Percentiles rank a stretch among this genome's conserved stretches.
These are phyloP conservation scores for Heteromurus nitidus DNA, from an alignment of 2,888 invertebrate species.

Conservation along the genomic window DNA sequence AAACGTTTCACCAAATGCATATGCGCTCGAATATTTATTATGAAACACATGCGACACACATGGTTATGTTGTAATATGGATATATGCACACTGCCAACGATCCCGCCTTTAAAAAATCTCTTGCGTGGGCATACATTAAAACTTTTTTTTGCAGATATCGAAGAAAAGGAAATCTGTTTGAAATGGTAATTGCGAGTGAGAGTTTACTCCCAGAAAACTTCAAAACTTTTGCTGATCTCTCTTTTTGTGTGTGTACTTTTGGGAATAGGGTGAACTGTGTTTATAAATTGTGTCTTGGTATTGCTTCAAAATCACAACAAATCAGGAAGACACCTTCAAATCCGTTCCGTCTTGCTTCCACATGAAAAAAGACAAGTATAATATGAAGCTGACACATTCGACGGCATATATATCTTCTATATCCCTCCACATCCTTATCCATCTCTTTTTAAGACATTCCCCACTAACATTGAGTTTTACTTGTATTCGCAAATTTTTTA, in stretches of 20 bases:
- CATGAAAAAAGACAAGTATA: no score
- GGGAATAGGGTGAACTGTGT: background rate
- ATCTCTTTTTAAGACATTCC: no score
- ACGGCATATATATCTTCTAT: no score
- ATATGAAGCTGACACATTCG: no score
- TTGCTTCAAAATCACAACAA: conserved; percentile 13
- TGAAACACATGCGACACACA: no score
- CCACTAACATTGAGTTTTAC: conserved; percentile 10
- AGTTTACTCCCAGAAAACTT: conserved; percentile 34
- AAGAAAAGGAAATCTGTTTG: conserved; percentile 32
- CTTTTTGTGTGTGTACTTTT: background rate
- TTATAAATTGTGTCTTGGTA: no score
- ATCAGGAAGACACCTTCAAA: conserved; percentile 45
- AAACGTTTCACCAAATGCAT: no score
- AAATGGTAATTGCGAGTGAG: conserved; percentile 41
- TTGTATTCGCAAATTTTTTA: background rate
- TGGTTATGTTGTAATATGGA: no score
- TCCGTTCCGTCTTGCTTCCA: conserved; percentile 12
- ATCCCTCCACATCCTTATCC: no score
- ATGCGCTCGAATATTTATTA: no score
- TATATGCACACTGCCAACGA: no score
- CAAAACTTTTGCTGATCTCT: background rate
- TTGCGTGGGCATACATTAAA: background rate
- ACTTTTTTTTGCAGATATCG: background rate
- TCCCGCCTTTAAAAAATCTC: no score